Conservation (phyloP, 2,797 vertebrate genomes). For the Huso huso region DNA sequence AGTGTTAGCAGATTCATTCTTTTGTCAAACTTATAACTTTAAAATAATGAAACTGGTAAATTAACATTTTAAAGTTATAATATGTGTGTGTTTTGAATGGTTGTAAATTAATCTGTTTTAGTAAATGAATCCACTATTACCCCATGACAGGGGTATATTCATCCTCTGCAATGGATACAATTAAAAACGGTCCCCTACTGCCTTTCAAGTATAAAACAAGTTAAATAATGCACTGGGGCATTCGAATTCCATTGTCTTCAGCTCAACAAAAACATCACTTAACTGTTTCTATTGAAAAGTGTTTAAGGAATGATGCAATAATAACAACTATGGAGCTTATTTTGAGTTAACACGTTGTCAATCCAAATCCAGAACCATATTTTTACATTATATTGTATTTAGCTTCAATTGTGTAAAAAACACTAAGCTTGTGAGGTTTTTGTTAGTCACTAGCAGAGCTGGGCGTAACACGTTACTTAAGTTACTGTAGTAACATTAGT, state of each 20-base stretch:
- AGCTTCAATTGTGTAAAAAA: too few species aligned
- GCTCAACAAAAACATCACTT: neutral
- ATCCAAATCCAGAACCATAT: too few species aligned
- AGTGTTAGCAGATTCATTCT: neutral
- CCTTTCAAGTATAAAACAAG: neutral
- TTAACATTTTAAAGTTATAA: neutral
- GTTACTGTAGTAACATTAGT: too few species aligned
- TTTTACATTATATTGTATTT: too few species aligned
- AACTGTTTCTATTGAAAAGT: neutral
- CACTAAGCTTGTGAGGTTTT: too few species aligned
- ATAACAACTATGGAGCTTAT: too few species aligned
- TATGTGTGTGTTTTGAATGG: neutral
- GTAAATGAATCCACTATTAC: neutral
- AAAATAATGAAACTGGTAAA: neutral
- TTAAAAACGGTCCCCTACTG: neutral
- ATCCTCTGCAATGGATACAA: neutral
- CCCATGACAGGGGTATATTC: neutral
- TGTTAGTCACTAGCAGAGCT: too few species aligned
- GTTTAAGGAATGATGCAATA: too few species aligned
- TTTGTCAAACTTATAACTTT: too few species aligned
- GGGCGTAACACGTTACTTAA: too few species aligned
- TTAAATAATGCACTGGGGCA: neutral
- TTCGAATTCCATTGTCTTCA: neutral
- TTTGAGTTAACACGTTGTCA: too few species aligned
- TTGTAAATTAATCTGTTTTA: neutral